Base-by-base conservation (phyloP, 2,797 vertebrate genomes). In the Lutjanus argentimaculatus region DNA sequence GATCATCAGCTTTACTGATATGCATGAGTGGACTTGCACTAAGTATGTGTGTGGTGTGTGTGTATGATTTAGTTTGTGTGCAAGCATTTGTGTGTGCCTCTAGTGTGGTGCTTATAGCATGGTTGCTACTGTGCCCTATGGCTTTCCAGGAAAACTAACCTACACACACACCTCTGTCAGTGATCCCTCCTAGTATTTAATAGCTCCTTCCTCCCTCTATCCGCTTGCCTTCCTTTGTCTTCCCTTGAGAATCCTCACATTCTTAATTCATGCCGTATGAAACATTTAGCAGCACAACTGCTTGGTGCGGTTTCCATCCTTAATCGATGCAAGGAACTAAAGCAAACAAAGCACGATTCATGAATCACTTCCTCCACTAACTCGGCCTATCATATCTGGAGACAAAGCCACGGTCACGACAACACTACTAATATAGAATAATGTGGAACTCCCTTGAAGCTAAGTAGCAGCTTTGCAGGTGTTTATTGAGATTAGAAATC, bases 1-100 rank as follows among this genome's bases (percentile, higher is more conserved):
- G 91, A 92, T 91, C 83, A 88, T 90, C 88, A 89, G 85, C 88
- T 92, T 92, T 75, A 59, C 67, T 80, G 86, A 86, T 86, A 88
- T 84, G 88, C 86, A 90, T 80, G 86, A 88, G 79, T 85, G 85
- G 86, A 82, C 86, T 79, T 88, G 67, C 49, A 71, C 75, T 78
- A 62, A 75, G 63, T 62, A 67, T 72, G 59, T 21, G 2, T 52
- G 65, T 58, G 43, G 64, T 72, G 59, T 21, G 2, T 52, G 65
- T 58, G 43, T 66, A 16, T 83, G 79, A 61, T 12, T 86, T 62
- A 30, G 45, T 72, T 52, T 76, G 61, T 59, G 30, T 77, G 66
- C 22, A 75, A 61, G 67, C n/a, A 77, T 85, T 67, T 78, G 45
- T 67, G 43, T 36, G n/a, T 61, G 65, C 21, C 21, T 76, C 56